Base-by-base conservation (phyloP, 2,797 vertebrate genomes). In the Lepilemur ruficaudatus region DNA sequence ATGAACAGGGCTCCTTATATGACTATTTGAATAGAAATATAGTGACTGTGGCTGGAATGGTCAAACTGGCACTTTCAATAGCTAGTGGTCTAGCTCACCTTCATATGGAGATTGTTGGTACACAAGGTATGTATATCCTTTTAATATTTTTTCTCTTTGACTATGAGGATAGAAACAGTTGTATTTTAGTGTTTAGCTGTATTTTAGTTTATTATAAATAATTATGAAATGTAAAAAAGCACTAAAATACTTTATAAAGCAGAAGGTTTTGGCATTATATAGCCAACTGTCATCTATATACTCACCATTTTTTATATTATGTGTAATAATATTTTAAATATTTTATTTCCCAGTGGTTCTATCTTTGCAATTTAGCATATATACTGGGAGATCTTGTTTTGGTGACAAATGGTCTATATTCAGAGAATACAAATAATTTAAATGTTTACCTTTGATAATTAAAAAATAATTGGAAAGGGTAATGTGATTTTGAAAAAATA, bases 91-190 rank as follows among this genome's bases (percentile, higher is more conserved):
- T 99, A 96, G 99, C 99, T 0, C 99, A 99, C 97, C 99, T 99
- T 6, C 99, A 99, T 98, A 99, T 99, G 99, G 99, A 99, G 98
- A 99, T 99, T 76, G 99, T 99, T 1, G 99, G 99, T 92, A 99
- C 99, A 0, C 99, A 99, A 98, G 99, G 99, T 99, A 97, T 14
- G 96, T 38, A n/a, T 83, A 94, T 22, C 81, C 61, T 80, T 89
- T 57, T 61, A 30, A 65, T 7, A 0, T 14, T 23, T 4, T 2
- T 23, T 8, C 50, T 28, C 11, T 28, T 4, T 2, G 23, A 13
- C 0, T 80, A n/a, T 30, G 23, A 85, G 4, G 23, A 3, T n/a
- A 88, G 83, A 73, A 89, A 59, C 14, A 0, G 23, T 0, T 91
- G 1, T 67, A 2, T 43, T 81, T 81, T 50, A 89, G 32, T 83